These are phyloP conservation scores for Garrulus glandarius DNA, from an alignment of 2,797 vertebrate genomes.

Conservation along the genomic window DNA sequence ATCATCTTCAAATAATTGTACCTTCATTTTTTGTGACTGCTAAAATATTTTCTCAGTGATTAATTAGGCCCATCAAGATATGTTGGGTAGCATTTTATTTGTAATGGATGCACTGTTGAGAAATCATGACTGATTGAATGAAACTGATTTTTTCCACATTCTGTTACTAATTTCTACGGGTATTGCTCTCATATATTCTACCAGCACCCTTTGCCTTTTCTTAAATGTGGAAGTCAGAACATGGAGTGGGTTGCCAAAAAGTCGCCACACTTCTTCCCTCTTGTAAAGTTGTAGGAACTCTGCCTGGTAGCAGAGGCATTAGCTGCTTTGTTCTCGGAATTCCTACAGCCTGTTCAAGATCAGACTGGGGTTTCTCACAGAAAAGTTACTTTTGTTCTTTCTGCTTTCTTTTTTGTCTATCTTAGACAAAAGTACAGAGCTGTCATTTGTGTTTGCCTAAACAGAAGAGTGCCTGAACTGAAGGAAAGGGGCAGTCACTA, in stretches of 20 bases:
- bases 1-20: neutral
- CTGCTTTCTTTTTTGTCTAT: neutral
- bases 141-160: neutral
- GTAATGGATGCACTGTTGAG: neutral
- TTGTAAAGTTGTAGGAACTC: neutral
- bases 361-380: neutral
- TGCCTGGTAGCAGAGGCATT: neutral
- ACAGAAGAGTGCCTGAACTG: neutral
- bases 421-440: neutral
- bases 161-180: neutral
- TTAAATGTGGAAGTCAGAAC: neutral
- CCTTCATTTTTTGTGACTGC: neutral
- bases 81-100: neutral
- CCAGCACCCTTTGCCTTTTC: neutral
- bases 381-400: neutral
- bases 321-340: neutral
- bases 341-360: neutral
- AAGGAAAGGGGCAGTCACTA: neutral
- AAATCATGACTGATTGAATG: neutral
- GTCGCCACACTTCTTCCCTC: neutral
- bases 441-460: neutral
- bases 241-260: neutral
- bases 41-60: neutral
- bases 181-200: neutral
- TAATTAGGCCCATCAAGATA: neutral